Conservation (phyloP, 1,140 invertebrate species). For the Hylaeus volcanicus region DNA sequence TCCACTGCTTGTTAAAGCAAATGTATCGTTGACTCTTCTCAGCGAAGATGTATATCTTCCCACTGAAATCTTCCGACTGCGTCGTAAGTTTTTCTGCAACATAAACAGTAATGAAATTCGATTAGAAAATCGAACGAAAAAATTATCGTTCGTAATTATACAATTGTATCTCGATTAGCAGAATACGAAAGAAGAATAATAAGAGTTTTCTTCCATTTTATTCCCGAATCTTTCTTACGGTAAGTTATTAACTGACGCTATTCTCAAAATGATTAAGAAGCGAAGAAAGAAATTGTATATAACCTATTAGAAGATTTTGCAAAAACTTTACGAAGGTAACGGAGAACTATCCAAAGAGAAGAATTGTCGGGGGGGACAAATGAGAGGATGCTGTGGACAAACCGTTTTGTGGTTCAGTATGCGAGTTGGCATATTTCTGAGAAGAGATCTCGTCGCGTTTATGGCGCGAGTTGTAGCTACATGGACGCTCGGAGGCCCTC, state of each 20-base stretch:
- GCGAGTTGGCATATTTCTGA: constrained; percentile 69
- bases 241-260: too few relatives aligned
- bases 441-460: constrained; percentile 71
- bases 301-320: too few relatives aligned
- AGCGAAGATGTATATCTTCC: constrained; percentile 81
- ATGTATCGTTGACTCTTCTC: constrained; percentile 81
- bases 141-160: not conserved
- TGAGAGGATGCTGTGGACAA: constrained; percentile 53
- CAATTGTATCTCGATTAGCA: not conserved
- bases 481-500: constrained; percentile 58
- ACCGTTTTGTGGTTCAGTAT: constrained; percentile 63
- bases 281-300: too few relatives aligned
- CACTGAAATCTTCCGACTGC: constrained; percentile 79
- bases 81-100: constrained; percentile 82
- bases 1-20: constrained; percentile 83
- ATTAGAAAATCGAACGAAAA: not conserved
- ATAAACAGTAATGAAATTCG: constrained; percentile 21
- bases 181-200: too few relatives aligned
- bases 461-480: constrained; percentile 71
- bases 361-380: constrained; percentile 45
- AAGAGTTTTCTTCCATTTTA: too few relatives aligned
- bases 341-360: not conserved
- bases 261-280: too few relatives aligned
- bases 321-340: too few relatives aligned
- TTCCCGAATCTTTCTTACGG: too few relatives aligned